Evolutionary conservation across 2,113 vertebrate species (phyloP).

Genomic region (Marmota flaviventris): DNA sequence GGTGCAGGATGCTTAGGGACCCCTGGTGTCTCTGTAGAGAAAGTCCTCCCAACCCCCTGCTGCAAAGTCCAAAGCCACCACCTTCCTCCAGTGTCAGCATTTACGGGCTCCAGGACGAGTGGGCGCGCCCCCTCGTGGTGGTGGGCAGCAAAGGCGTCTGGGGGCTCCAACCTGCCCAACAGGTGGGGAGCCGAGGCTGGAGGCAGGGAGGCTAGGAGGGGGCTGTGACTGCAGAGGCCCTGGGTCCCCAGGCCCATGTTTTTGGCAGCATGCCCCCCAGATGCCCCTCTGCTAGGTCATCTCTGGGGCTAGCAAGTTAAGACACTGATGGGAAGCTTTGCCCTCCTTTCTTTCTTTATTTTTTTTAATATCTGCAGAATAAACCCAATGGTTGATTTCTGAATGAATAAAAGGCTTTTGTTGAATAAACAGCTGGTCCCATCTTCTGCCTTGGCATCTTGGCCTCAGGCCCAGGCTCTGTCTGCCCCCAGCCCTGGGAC

Average conservation of each 20-base stretch:
- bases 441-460: constrained; percentile 73
- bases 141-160: not conserved
- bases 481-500: accelerated
- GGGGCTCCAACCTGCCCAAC: not conserved
- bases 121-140: constrained; percentile 62
- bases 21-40: not conserved
- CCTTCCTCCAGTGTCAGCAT: not conserved
- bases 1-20: not conserved
- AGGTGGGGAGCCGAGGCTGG: too few relatives aligned
- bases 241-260: not conserved
- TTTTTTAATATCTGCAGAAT: constrained; percentile 76
- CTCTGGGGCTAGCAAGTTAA: constrained; percentile 27
- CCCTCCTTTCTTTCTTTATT: not conserved
- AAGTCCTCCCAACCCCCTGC: not conserved
- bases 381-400: constrained; percentile 71
- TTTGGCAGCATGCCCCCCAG: constrained; percentile 21
- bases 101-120: not conserved
- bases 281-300: not conserved
- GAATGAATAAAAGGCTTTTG: constrained; percentile 78
- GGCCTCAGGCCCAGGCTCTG: not conserved
- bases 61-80: not conserved
- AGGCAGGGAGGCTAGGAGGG: not conserved
- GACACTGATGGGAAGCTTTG: constrained; percentile 60
- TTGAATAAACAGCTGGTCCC: constrained; percentile 72
- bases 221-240: not conserved